Conservation (phyloP, 1,140 invertebrate genomes). For the Meloidogyne floridensis region DNA sequence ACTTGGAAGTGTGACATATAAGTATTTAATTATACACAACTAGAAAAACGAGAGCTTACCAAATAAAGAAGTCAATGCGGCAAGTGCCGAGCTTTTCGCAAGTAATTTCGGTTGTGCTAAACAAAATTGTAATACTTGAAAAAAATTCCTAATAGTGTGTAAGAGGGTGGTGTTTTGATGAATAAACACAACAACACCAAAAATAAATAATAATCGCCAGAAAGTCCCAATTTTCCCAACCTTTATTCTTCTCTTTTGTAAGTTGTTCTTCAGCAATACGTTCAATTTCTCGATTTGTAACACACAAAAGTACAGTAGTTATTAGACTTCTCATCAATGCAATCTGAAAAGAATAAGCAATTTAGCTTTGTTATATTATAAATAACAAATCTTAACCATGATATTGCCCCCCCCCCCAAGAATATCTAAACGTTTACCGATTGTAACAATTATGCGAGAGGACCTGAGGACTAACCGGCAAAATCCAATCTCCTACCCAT, state of each 20-base stretch:
- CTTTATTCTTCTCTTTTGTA: conserved; percentile 34
- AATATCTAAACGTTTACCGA: too few species aligned
- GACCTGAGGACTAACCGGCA: too few species aligned
- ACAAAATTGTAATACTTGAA: conserved; percentile 22
- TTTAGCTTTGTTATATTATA: too few species aligned
- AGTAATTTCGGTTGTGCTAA: conserved; percentile 45
- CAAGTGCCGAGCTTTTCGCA: conserved; percentile 40
- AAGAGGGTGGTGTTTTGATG: background rate
- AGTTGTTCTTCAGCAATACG: conserved; percentile 32
- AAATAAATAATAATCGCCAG: background rate
- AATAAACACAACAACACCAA: background rate
- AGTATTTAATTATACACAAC: too few species aligned
- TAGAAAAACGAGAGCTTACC: conserved; percentile 22
- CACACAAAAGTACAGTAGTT: conserved; percentile 44
- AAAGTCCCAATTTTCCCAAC: conserved; percentile 15
- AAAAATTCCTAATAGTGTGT: background rate
- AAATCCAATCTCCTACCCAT: too few species aligned
- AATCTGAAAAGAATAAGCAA: background rate
- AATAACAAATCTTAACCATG: too few species aligned
- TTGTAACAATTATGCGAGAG: too few species aligned
- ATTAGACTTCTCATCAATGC: conserved; percentile 44
- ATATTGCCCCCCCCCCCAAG: too few species aligned
- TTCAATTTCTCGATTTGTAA: conserved; percentile 46
- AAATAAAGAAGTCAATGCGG: conserved; percentile 41
- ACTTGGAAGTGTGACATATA: too few species aligned